Evolutionary conservation across 2,797 vertebrate species (phyloP), one percentile per base, ranked within the genome.

Genomic region (Melanotaenia pygmaea): DNA sequence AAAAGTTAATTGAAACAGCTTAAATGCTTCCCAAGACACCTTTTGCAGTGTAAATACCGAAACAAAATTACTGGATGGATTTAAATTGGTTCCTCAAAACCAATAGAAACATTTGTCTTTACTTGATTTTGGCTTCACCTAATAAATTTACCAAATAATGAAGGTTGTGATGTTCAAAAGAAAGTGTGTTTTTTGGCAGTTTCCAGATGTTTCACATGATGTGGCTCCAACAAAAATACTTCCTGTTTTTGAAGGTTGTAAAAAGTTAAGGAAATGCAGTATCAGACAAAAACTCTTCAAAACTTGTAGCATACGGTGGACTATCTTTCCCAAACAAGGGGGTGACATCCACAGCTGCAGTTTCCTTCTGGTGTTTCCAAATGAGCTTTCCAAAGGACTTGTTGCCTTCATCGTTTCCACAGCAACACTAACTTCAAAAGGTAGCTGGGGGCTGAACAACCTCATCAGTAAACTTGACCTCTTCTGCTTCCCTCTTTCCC

Each of bases 401-500:
- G 50, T 10, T 5, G 45, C n/a, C 22, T 47, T 16, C 58, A 12
- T 9, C 40, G 20, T 18, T 51, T 26, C 6, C 10, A 32, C 2
- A 32, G 20, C 18, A 73, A n/a, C 16, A 4, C 35, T 13, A 6
- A 24, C 50, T 26, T 32, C 32, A 38, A 26, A 34, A 32, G 18
- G 7, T 2, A 57, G 30, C 30, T 67, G n/a, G 18, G 24, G 22
- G 12, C 18, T 30, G 3, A 58, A 26, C 54, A n/a, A 5, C 32
- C 22, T 38, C 34, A 56, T 32, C 26, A 28, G n/a, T 40, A 6
- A 56, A 47, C 47, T 5, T n/a, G 18, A 56, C 43, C 14, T 57
- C 53, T 13, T 45, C 12, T 14, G 45, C 32, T 34, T 22, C 47
- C 47, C 6, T 30, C 47, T 63, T 68, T 77, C 64, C 60, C 62